A percentile compares a stretch with the other conserved stretches of the same genome.
Conservation (phyloP, 1,140 invertebrate species). For the Anastrepha ludens region DNA sequence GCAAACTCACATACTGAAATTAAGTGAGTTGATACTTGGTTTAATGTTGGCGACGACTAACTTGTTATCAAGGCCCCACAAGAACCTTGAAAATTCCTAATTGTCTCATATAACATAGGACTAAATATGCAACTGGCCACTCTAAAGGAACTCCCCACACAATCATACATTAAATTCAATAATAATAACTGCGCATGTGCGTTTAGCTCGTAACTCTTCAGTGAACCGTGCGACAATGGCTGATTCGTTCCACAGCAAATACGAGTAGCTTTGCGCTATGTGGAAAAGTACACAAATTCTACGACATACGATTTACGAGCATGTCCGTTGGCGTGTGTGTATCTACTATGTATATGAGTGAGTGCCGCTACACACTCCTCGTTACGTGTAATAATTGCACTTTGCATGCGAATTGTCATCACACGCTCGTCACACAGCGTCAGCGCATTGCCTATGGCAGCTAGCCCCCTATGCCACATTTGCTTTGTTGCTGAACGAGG, state of each 20-base stretch:
- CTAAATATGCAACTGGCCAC: background rate
- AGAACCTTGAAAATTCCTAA: too few relatives aligned
- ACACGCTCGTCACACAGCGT: constrained; percentile 56
- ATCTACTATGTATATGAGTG: background rate
- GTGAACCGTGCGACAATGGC: background rate
- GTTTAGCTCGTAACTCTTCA: constrained; percentile 20
- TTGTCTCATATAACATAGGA: too few relatives aligned
- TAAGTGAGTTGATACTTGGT: too few relatives aligned
- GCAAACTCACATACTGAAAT: too few relatives aligned
- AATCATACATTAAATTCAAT: constrained; percentile 5
- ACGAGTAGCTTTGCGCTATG: too few relatives aligned
- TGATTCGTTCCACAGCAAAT: background rate
- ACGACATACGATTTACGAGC: background rate
- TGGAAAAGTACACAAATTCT: background rate
- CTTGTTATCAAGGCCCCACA: too few relatives aligned
- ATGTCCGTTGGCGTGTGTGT: background rate
- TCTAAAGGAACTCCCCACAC: background rate
- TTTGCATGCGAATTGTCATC: constrained; percentile 58
- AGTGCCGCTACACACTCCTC: constrained; percentile 15
- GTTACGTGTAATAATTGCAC: constrained; percentile 58
- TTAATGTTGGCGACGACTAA: too few relatives aligned
- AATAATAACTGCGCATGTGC: constrained; percentile 24
- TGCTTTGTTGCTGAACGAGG: background rate
- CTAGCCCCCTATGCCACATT: constrained; percentile 1
- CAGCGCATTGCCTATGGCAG: background rate